phyloP scores from a whole-genome alignment of 1,140 invertebrate genomes.

The Zeugodacus cucurbitae region DNA sequence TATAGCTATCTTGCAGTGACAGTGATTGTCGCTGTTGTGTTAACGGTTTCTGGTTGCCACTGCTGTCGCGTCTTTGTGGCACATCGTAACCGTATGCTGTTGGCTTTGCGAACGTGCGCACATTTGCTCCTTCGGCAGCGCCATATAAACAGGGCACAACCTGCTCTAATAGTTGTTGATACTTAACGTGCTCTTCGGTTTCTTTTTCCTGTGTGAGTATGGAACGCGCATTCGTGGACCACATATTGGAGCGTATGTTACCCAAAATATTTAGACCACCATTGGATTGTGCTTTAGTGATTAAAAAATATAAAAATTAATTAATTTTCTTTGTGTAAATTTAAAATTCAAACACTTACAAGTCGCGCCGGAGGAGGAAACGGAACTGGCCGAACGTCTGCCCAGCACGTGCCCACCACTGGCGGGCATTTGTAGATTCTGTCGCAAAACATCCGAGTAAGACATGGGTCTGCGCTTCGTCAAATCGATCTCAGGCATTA shows the following conservation, averaged over 20 bases:
- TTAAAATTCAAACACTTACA: constrained; percentile 5
- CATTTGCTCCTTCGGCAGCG: background rate
- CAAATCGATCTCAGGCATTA: constrained; percentile 34
- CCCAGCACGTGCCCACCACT: constrained; percentile 38
- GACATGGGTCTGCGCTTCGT: constrained; percentile 23
- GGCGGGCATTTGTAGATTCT: background rate
- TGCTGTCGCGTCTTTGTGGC: constrained; percentile 4
- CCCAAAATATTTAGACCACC: constrained; percentile 36
- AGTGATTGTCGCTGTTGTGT: constrained; percentile 16
- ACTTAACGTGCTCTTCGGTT: constrained; percentile 43
- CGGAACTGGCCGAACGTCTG: constrained; percentile 31
- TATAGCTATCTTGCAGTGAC: background rate
- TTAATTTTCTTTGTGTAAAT: background rate
- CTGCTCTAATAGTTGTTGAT: constrained; percentile 43
- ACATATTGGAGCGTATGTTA: constrained; percentile 40
- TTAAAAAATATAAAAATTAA: background rate
- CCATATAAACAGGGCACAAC: constrained; percentile 42
- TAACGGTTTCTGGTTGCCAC: background rate
- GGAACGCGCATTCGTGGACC: constrained; percentile 34
- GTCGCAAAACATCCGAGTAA: constrained; percentile 41
- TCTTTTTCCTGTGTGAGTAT: constrained; percentile 43
- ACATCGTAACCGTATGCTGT: background rate
- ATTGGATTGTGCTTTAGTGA: background rate
- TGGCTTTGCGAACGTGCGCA: background rate
- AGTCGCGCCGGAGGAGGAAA: constrained; percentile 29